phyloP scores from a whole-genome alignment of 2,113 vertebrate genomes.

The Brachyhypopomus occidentalis region DNA sequence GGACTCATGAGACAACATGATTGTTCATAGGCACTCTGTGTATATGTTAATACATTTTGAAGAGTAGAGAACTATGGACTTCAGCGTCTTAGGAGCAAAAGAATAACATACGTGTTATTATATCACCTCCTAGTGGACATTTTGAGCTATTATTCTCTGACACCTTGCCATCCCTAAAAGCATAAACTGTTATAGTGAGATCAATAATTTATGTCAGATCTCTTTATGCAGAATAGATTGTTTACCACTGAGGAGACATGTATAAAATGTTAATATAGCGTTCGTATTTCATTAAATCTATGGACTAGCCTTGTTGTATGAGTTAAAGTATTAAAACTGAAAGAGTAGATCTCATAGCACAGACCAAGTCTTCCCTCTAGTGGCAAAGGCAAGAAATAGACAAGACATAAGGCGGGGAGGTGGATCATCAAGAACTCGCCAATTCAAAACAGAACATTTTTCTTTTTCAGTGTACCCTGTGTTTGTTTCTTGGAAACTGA shows the following conservation, averaged over 20 bases:
- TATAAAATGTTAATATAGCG: background rate
- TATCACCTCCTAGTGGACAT: constrained; percentile 26
- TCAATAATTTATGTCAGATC: background rate
- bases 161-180: too few relatives aligned
- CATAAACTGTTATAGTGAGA: too few relatives aligned
- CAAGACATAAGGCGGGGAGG: background rate
- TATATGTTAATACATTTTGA: too few relatives aligned
- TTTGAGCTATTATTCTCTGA: background rate
- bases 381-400: background rate
- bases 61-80: background rate
- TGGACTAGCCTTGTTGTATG: background rate
- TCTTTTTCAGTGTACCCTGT: background rate
- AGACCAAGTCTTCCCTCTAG: constrained; percentile 20
- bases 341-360: background rate
- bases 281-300: too few relatives aligned
- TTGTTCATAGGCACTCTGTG: too few relatives aligned
- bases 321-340: background rate
- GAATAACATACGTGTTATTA: background rate
- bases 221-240: background rate
- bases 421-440: background rate
- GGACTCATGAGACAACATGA: too few relatives aligned
- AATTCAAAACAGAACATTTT: background rate
- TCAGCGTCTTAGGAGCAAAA: background rate
- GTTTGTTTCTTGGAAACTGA: too few relatives aligned
- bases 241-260: background rate